Evolutionary conservation across 1,140 invertebrate genomes (phyloP).

Genomic region (Cryptotermes secundus): DNA sequence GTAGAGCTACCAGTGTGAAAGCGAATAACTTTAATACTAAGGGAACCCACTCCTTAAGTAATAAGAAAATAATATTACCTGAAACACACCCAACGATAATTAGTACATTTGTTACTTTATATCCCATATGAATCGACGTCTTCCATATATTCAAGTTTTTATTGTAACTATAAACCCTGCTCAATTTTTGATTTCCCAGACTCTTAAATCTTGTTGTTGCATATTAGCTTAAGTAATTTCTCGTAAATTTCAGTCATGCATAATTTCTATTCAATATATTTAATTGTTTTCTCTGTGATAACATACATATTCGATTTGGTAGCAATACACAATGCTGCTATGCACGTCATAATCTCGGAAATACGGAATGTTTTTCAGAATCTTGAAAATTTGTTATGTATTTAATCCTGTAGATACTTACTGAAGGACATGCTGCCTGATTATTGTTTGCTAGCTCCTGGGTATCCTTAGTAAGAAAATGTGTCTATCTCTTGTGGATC

Average conservation of each 20-base stretch:
- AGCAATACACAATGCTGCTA: neutral
- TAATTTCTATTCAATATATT: neutral
- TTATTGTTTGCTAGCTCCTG: neutral
- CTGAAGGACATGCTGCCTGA: neutral
- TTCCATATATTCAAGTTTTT: constrained; percentile 21
- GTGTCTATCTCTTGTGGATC: neutral
- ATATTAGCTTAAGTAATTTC: neutral
- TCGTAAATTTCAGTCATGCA: neutral
- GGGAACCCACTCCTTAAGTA: neutral
- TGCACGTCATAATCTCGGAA: neutral
- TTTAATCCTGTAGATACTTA: neutral
- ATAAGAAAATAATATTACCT: neutral
- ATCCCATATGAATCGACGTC: constrained; percentile 18
- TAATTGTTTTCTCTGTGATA: neutral
- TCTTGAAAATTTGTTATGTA: neutral
- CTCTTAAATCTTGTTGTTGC: neutral
- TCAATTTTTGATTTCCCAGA: neutral
- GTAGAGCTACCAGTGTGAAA: neutral
- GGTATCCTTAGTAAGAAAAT: neutral
- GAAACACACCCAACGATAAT: neutral
- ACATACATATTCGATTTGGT: neutral
- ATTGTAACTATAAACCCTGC: constrained; percentile 11
- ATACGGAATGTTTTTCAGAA: neutral
- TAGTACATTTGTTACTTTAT: neutral
- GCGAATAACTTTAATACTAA: too few species aligned